phyloP scores from a whole-genome alignment of 1,140 invertebrate genomes.

The Harpegnathos saltator region DNA sequence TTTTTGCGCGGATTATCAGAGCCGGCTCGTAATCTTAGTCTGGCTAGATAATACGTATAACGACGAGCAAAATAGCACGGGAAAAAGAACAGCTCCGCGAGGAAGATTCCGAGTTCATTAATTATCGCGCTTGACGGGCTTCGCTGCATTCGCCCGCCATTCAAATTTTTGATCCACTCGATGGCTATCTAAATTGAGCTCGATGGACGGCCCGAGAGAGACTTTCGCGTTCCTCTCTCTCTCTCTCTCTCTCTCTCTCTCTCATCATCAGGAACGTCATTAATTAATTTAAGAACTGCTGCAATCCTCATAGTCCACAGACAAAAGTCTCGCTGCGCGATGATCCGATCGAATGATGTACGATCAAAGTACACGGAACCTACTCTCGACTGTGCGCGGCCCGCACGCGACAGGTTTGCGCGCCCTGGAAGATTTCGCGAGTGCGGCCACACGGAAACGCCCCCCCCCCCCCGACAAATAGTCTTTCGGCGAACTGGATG shows the following conservation, averaged over 20 bases:
- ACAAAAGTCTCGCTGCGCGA: neutral
- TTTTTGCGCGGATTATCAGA: slow-evolving; percentile 42
- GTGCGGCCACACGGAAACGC: neutral
- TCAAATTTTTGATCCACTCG: slow-evolving; percentile 75
- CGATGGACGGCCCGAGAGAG: slow-evolving; percentile 56
- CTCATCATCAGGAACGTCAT: slow-evolving; percentile 41
- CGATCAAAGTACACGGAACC: too few relatives aligned
- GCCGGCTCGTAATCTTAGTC: slow-evolving; percentile 7
- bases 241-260: too few relatives aligned
- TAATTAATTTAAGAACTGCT: slow-evolving; percentile 61
- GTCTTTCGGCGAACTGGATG: slow-evolving; percentile 47
- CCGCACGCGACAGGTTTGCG: too few relatives aligned
- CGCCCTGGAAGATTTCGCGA: neutral
- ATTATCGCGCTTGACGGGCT: slow-evolving; percentile 77
- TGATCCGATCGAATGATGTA: too few relatives aligned
- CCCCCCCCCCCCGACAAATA: slow-evolving; percentile 62
- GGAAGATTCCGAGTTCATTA: slow-evolving; percentile 73
- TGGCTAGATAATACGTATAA: slow-evolving; percentile 75
- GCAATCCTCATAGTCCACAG: neutral
- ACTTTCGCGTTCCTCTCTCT: slow-evolving; percentile 43
- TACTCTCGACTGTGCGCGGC: too few relatives aligned
- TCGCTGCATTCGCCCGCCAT: slow-evolving; percentile 71
- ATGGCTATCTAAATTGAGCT: slow-evolving; percentile 77
- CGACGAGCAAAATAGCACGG: slow-evolving; percentile 55
- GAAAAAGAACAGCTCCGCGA: slow-evolving; percentile 47